Conservation (phyloP, 2,797 vertebrate genomes). For the Knipowitschia caucasica region DNA sequence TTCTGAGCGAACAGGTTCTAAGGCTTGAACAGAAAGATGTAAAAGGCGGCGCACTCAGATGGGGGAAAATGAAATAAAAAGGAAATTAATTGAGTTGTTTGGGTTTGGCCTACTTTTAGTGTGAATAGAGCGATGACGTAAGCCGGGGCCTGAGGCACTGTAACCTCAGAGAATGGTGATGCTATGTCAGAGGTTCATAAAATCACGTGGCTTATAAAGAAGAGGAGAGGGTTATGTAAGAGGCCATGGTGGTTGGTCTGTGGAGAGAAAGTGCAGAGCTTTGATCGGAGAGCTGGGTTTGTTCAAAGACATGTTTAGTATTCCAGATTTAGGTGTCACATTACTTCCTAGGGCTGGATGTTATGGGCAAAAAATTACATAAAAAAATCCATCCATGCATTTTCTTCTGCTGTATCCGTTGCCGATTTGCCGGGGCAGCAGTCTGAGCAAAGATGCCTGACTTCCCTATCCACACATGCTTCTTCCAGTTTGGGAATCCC, state of each 20-base stretch:
- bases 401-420: no score
- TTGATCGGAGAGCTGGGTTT: constrained; percentile 18
- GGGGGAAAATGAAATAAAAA: constrained; percentile 12
- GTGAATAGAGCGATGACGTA: constrained; percentile 60
- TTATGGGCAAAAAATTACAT: no score
- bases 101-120: constrained; percentile 53
- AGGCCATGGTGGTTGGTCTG: constrained; percentile 43
- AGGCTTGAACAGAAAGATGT: constrained; percentile 23
- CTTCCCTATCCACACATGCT: no score
- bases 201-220: constrained; percentile 31
- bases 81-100: constrained; percentile 55
- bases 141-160: constrained; percentile 37
- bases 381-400: no score
- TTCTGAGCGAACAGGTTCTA: constrained; percentile 28
- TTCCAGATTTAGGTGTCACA: no score
- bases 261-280: constrained; percentile 11
- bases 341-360: no score
- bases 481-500: no score
- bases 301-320: neutral
- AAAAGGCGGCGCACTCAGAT: constrained; percentile 22
- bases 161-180: constrained; percentile 38
- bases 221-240: constrained; percentile 44
- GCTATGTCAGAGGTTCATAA: constrained; percentile 32
- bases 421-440: no score
- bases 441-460: no score